phyloP scores from a whole-genome alignment of 2,113 vertebrate genomes.

The Stictonetta naevosa region DNA sequence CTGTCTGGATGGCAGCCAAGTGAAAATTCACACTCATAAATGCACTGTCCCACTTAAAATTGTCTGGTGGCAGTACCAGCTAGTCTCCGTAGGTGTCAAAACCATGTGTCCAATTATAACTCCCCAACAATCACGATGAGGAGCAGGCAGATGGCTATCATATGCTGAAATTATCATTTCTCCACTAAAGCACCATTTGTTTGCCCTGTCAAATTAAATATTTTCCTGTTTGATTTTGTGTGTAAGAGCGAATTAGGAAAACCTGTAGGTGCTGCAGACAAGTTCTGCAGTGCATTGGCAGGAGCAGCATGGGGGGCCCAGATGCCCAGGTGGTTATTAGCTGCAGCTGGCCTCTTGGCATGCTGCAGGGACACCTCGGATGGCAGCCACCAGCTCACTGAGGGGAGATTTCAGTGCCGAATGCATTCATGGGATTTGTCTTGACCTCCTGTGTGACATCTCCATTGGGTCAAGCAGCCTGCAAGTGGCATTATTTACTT shows the following conservation, averaged over 20 bases:
- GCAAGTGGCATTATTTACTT: not conserved
- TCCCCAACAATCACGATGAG: not conserved
- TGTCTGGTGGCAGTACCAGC: not conserved
- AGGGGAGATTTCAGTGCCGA: not conserved
- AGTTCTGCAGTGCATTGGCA: not conserved
- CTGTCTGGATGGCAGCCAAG: slow-evolving; percentile 25
- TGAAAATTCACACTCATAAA: not conserved
- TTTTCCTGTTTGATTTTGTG: slow-evolving; percentile 36
- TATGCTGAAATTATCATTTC: slow-evolving; percentile 20
- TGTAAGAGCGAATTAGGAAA: not conserved
- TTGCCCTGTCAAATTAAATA: slow-evolving; percentile 53
- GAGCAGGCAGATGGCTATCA: slow-evolving; percentile 41
- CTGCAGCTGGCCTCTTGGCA: slow-evolving; percentile 7
- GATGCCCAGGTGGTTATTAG: not conserved
- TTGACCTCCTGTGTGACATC: not conserved
- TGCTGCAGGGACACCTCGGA: not conserved
- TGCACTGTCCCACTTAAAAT: slow-evolving; percentile 7
- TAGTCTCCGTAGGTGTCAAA: slow-evolving; percentile 31
- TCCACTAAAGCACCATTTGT: slow-evolving; percentile 51
- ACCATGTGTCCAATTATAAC: not conserved
- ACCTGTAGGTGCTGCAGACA: not conserved
- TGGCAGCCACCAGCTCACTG: not conserved
- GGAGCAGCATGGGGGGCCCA: not conserved
- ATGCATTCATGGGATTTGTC: not conserved
- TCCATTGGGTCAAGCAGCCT: not conserved